Evolutionary conservation across 2,888 invertebrate species (phyloP), one percentile per base, ranked within the genome.

Genomic region (Didymodactylos carnosus): DNA sequence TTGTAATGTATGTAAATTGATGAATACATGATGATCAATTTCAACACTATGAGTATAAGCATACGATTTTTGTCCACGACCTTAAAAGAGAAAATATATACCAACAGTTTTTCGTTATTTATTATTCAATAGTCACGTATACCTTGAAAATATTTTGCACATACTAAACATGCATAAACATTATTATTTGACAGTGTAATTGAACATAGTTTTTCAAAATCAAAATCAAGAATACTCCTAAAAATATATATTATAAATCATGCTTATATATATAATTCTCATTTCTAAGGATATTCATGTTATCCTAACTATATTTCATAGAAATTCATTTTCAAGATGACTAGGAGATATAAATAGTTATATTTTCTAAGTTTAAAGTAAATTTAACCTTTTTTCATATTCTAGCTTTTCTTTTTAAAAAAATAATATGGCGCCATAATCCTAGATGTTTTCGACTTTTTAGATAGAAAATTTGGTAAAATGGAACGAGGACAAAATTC

Each of bases 21-120:
- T 86, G 81, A 91, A 99, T 0, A 99, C 97, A 86, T 95, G 95
- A 85, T 99, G 98, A 75, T 92, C 90, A 79, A 94, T 94, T 53
- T 93, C 92, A 3, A 99, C 94, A 75, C 95, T 94, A 84, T 99
- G 98, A 0, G 95, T 95, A 82, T 98, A 98, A 0, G 98, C 98
- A 85, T 98, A 94, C 0, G 98, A 98, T 80, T 93, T 94, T 11
- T 91, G 92, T 0, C 98, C 98, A 81, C 98, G 88, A 2, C 98
- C 82, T 83, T 77, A 10, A 76, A 35, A 69, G 3, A 1, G 69
- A 10, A 69, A 43, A 10, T 14, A 49, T 43, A 16, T 16, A 4
- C n/a, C n/a, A n/a, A n/a, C n/a, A n/a, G n/a, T n/a, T 35, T 16
- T 23, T n/a, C n/a, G n/a, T n/a, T n/a, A 1, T 19, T 25, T 3